phyloP scores from a whole-genome alignment of 2,888 invertebrate genomes.

The Nebria brevicollis region DNA sequence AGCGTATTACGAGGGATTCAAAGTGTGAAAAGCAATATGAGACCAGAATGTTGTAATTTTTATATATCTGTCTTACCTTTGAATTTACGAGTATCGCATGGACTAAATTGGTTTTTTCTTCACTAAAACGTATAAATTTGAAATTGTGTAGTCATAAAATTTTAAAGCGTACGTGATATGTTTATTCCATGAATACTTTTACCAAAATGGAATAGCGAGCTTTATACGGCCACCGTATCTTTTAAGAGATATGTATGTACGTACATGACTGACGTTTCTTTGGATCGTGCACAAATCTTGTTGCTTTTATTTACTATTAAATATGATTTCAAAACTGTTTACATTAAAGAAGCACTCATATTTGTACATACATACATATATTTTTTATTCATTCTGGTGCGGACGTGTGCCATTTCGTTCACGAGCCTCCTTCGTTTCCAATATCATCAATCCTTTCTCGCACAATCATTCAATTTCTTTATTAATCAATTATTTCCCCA shows the following conservation, averaged over 20 bases:
- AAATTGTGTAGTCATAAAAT: slow-evolving; percentile 47
- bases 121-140: slow-evolving; percentile 42
- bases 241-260: slow-evolving; percentile 34
- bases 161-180: slow-evolving; percentile 46
- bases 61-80: slow-evolving; percentile 22
- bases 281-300: background rate
- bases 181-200: slow-evolving; percentile 38
- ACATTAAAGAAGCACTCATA: no score
- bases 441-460: background rate
- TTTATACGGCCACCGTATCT: slow-evolving; percentile 29
- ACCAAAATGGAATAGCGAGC: slow-evolving; percentile 32
- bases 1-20: background rate
- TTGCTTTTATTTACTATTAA: no score
- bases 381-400: no score
- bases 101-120: slow-evolving; percentile 46
- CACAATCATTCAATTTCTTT: background rate
- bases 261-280: slow-evolving; percentile 42
- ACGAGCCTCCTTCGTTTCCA: background rate
- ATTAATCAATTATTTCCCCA: background rate
- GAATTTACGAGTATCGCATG: slow-evolving; percentile 37
- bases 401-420: no score
- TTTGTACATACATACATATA: no score
- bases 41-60: slow-evolving; percentile 3
- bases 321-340: no score
- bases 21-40: background rate